phyloP scores from a whole-genome alignment of 37 sponge, comb jelly and placozoan genomes.

The Axinella damicornis region DNA sequence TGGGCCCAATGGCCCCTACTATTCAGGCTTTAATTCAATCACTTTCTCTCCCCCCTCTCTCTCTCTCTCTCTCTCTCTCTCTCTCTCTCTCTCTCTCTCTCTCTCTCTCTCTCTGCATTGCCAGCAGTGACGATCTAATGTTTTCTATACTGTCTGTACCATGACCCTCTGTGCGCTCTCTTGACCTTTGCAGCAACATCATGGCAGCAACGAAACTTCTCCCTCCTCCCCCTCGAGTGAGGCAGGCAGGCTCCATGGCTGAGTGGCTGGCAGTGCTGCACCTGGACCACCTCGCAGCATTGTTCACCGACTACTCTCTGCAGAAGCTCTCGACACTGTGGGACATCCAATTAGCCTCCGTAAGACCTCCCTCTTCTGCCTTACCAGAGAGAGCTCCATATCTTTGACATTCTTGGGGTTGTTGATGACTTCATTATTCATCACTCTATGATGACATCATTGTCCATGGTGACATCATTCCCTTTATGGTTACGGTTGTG shows the following conservation, averaged over 20 bases:
- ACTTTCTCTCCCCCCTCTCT: too few relatives aligned
- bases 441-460: too few relatives aligned
- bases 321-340: constrained; percentile 49
- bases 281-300: constrained; percentile 36
- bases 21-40: too few relatives aligned
- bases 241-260: constrained; percentile 27
- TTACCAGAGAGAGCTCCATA: too few relatives aligned
- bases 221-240: constrained; percentile 51
- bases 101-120: neutral
- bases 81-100: neutral
- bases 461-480: too few relatives aligned
- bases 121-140: neutral
- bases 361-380: constrained; percentile 23
- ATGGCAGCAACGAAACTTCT: constrained; percentile 53
- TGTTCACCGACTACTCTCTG: constrained; percentile 44
- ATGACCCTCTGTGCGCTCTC: neutral
- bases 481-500: neutral
- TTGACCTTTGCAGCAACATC: constrained; percentile 39
- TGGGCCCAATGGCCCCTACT: too few relatives aligned
- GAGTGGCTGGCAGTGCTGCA: constrained; percentile 62
- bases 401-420: too few relatives aligned
- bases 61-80: too few relatives aligned
- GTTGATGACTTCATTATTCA: too few relatives aligned
- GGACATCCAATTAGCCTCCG: constrained; percentile 54
- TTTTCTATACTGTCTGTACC: neutral